Percentiles rank a stretch among this genome's conserved stretches.
These are phyloP conservation scores for Serilophus lunatus DNA, from an alignment of 2,113 vertebrate genomes.

Conservation along the genomic window DNA sequence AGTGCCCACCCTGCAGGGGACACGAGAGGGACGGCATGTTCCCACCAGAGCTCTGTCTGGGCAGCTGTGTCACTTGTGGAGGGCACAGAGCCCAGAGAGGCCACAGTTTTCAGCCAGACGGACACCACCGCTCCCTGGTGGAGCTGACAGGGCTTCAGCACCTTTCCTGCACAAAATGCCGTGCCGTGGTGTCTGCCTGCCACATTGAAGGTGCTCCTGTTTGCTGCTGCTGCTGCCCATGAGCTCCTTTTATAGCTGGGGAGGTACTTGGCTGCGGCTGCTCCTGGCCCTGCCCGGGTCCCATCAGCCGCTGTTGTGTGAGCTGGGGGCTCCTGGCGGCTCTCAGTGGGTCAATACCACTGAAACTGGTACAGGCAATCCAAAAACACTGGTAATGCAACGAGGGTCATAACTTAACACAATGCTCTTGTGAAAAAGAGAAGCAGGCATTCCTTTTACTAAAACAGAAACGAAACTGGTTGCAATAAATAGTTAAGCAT, in stretches of 20 bases:
- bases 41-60: neutral
- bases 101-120: neutral
- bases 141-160: neutral
- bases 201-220: neutral
- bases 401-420: neutral
- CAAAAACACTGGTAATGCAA: neutral
- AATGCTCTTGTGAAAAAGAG: neutral
- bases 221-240: neutral
- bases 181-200: rapidly evolving
- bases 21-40: too few species aligned
- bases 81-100: neutral
- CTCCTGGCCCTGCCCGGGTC: neutral
- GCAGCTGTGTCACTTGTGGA: rapidly evolving
- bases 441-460: neutral
- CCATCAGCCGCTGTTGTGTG: neutral
- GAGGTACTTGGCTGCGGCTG: too few species aligned
- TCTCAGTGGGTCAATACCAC: neutral
- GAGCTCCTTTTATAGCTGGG: neutral
- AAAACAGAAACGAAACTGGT: neutral
- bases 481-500: neutral
- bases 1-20: neutral
- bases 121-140: neutral
- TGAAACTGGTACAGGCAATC: neutral
- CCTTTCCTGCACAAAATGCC: neutral
- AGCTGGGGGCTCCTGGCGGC: rapidly evolving